Evolutionary conservation across 2,113 vertebrate species (phyloP).

Genomic region (Anarrhichthys ocellatus): DNA sequence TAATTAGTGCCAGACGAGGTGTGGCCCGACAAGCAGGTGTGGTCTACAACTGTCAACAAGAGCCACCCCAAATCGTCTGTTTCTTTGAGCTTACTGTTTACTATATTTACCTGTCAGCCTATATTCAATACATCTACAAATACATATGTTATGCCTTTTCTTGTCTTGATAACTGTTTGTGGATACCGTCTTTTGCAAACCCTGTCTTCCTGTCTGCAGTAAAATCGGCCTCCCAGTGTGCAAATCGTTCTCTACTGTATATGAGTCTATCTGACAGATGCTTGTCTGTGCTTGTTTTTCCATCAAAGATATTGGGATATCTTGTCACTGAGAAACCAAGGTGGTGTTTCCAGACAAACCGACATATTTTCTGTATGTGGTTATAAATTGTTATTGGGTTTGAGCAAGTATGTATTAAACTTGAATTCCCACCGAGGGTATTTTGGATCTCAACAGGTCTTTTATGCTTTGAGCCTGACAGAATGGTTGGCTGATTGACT

Average conservation of each 20-base stretch:
- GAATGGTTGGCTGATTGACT: conserved; percentile 46
- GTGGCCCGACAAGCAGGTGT: conserved; percentile 60
- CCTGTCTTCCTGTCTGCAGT: conserved; percentile 4
- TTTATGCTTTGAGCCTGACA: conserved; percentile 57
- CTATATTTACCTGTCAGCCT: conserved; percentile 35
- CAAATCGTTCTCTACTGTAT: neutral
- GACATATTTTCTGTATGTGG: neutral
- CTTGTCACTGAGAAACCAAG: neutral
- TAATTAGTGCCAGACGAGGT: conserved; percentile 52
- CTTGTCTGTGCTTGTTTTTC: conserved; percentile 2
- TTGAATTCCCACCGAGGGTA: conserved; percentile 33
- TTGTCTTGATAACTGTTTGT: conserved; percentile 36
- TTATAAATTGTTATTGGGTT: conserved; percentile 2
- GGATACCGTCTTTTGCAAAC: neutral
- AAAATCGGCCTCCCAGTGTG: neutral
- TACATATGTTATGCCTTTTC: conserved; percentile 1
- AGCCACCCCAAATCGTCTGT: conserved; percentile 29
- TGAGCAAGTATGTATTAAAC: conserved; percentile 26
- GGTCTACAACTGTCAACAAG: conserved; percentile 44
- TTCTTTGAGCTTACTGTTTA: conserved; percentile 13
- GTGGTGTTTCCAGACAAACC: conserved; percentile 4
- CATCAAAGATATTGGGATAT: neutral
- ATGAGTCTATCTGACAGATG: neutral
- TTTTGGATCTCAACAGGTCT: conserved; percentile 46
- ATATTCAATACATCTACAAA: conserved; percentile 14